Conservation (phyloP, 2,113 vertebrate genomes). For the Murina feae region DNA sequence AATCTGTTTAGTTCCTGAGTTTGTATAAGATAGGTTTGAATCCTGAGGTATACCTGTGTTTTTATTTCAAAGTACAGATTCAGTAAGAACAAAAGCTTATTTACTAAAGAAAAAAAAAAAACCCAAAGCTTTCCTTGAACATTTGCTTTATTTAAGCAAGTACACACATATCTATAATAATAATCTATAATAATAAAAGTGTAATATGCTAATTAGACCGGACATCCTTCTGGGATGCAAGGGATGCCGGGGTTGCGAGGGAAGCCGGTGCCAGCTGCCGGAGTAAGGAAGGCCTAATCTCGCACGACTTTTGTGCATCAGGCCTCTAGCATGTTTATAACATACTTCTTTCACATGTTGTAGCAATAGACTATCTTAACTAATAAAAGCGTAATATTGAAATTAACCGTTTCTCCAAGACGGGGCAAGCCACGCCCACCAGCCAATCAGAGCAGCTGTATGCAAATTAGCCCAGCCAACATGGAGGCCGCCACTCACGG, state of each 20-base stretch:
- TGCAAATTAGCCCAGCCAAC: too few species aligned
- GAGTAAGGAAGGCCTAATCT: too few species aligned
- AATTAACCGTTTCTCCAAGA: too few species aligned
- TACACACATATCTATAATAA: not conserved
- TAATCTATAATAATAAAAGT: not conserved
- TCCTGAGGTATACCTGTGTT: not conserved
- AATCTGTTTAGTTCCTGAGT: not conserved
- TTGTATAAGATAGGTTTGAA: slow-evolving; percentile 32
- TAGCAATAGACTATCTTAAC: not conserved
- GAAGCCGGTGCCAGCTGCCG: too few species aligned
- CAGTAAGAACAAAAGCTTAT: not conserved
- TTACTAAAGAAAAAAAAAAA: not conserved
- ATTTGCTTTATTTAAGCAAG: not conserved
- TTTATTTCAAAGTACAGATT: slow-evolving; percentile 22
- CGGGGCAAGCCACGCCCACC: too few species aligned
- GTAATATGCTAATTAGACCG: too few species aligned
- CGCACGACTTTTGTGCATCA: too few species aligned
- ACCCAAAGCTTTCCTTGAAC: slow-evolving; percentile 1
- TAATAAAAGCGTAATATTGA: too few species aligned
- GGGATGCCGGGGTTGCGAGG: too few species aligned
- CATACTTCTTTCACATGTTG: not conserved
- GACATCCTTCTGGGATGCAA: too few species aligned
- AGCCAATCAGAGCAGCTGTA: too few species aligned
- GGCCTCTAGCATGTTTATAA: not conserved
- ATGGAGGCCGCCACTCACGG: too few species aligned